phyloP scores from a whole-genome alignment of 2,797 vertebrate genomes.

The Nannoperca obscura region DNA sequence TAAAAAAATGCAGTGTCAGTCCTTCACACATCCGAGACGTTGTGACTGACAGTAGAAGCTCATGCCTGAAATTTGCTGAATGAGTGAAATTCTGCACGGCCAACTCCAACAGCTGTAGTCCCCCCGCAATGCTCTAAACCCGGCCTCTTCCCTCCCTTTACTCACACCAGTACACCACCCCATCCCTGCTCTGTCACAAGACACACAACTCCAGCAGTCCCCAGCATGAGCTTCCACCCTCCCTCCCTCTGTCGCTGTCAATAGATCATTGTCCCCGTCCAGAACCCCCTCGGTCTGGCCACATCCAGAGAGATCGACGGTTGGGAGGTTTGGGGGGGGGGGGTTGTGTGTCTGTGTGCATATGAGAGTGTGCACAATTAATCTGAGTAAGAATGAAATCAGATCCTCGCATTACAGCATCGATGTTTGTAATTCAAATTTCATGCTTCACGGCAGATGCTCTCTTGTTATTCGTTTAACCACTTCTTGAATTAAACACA shows the following conservation, averaged over 20 bases:
- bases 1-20: not conserved
- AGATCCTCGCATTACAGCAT: conserved; percentile 10
- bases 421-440: conserved; percentile 4
- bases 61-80: conserved; percentile 39
- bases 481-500: conserved; percentile 18
- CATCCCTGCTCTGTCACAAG: conserved; percentile 50
- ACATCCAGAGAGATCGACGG: conserved; percentile 57
- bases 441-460: conserved; percentile 29
- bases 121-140: not conserved
- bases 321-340: conserved; percentile 5
- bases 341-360: not conserved
- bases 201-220: conserved; percentile 44
- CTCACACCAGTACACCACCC: conserved; percentile 20
- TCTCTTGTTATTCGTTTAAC: not conserved
- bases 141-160: not conserved
- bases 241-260: conserved; percentile 48
- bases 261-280: conserved; percentile 65
- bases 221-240: conserved; percentile 48
- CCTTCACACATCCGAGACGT: not conserved
- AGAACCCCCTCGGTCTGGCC: conserved; percentile 38
- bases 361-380: conserved; percentile 7
- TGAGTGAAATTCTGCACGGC: conserved; percentile 37
- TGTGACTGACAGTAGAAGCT: conserved; percentile 13
- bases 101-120: conserved; percentile 61
- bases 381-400: conserved; percentile 24